Conservation (phyloP, 2,113 vertebrate species). For the Phaethon lepturus region DNA sequence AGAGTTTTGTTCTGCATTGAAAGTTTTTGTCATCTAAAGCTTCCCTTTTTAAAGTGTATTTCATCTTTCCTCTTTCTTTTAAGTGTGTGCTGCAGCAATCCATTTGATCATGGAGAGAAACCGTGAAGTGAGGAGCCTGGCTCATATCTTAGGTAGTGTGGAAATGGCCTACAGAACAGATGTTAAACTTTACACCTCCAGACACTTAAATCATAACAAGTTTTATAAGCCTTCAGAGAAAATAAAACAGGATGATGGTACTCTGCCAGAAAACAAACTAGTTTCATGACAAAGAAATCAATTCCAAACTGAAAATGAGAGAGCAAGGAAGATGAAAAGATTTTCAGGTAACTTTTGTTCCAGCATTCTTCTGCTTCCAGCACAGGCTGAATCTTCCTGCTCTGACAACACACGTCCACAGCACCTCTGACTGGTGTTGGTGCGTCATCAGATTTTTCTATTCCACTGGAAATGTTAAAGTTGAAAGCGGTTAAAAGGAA, state of each 20-base stretch:
- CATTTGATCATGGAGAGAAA: not conserved
- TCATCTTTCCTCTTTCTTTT: not conserved
- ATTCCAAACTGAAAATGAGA: not conserved
- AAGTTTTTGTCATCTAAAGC: not conserved
- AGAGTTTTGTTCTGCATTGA: not conserved
- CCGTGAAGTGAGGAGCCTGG: not conserved
- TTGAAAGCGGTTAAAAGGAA: not conserved
- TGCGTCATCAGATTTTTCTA: not conserved
- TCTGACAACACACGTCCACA: not conserved
- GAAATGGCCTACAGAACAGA: constrained; percentile 73
- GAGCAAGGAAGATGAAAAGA: constrained; percentile 41
- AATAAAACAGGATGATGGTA: constrained; percentile 38
- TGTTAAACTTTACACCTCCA: constrained; percentile 66
- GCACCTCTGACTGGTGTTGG: not conserved
- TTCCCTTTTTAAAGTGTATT: not conserved
- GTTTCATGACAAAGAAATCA: not conserved
- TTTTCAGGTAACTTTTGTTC: constrained; percentile 43
- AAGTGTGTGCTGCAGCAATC: not conserved
- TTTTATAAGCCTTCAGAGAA: constrained; percentile 54
- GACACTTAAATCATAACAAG: constrained; percentile 74
- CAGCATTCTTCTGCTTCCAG: not conserved
- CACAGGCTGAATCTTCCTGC: not conserved
- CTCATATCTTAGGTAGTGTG: constrained; percentile 61
- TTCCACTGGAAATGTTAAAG: not conserved
- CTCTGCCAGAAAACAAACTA: constrained; percentile 26